These are phyloP conservation scores for Amphipoea lucens DNA, from an alignment of 2,888 invertebrate genomes.

Conservation along the genomic window DNA sequence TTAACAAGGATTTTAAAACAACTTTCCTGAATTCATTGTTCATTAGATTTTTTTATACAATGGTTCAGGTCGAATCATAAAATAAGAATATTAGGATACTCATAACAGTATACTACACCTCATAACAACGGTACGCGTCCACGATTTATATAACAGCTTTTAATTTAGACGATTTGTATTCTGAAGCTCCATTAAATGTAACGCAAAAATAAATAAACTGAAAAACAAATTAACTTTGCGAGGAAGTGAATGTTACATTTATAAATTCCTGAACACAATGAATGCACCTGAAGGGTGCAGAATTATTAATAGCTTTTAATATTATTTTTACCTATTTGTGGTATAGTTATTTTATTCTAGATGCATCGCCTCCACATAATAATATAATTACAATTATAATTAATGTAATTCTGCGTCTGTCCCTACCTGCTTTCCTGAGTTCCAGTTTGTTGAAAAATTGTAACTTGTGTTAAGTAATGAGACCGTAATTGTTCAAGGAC, in stretches of 20 bases:
- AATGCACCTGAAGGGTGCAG: neutral
- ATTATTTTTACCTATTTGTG: too few relatives aligned
- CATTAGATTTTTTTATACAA: neutral
- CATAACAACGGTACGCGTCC: neutral
- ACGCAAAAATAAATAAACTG: conserved; percentile 39
- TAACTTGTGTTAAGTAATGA: conserved; percentile 9
- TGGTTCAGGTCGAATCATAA: neutral
- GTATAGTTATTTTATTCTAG: too few relatives aligned
- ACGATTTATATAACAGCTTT: neutral
- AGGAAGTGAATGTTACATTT: conserved; percentile 24
- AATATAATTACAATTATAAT: too few relatives aligned
- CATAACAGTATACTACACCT: too few relatives aligned
- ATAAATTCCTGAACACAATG: conserved; percentile 6
- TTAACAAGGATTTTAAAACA: conserved; percentile 2
- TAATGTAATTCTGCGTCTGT: too few relatives aligned
- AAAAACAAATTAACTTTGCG: conserved; percentile 20
- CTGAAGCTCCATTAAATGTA: conserved; percentile 9
- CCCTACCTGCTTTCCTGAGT: neutral
- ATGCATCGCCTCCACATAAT: too few relatives aligned
- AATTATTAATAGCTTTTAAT: conserved; percentile 19
- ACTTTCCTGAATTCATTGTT: neutral
- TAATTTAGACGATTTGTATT: neutral
- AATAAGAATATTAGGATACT: neutral
- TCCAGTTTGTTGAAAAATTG: neutral
- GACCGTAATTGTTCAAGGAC: neutral